Base-by-base conservation (phyloP, 2,888 invertebrate genomes). In the Cyclophora punctaria region DNA sequence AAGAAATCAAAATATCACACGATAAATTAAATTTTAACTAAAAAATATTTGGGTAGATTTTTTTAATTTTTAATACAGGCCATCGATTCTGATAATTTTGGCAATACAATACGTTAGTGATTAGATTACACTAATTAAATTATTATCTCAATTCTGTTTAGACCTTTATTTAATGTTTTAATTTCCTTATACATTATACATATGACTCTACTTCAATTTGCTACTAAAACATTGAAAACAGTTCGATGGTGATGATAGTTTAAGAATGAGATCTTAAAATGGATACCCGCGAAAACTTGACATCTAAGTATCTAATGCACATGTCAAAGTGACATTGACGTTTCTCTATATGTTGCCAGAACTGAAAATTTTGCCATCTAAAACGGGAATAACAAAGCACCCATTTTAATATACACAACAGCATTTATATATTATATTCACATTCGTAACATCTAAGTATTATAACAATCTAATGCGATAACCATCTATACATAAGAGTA, bases 391-490 rank as follows among this genome's bases (percentile, higher is more conserved):
- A 42, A 50, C 41, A 57, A 76, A 80, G 77, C 79, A 78, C 77
- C 78, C 75, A 76, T 65, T 68, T 69, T 62, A 66, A 68, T 74
- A 71, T 71, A 71, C 69, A 75, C 71, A 75, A 77, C 73, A 76
- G 71, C 63, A 41, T 52, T 60, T 69, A 75, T 67, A 69, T 71
- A 68, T 66, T 63, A 73, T 70, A 79, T 72, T 75, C 74, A 79
- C 79, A 80, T 71, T 71, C 73, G 73, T 81, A 77, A 78, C 67
- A 65, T 63, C 75, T 78, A 79, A 73, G 67, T 75, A 54, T 69
- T 59, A 75, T 75, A 83, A 83, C 80, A 75, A 78, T 80, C 75
- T 80, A 82, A 73, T 69, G 69, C 64, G 58, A 67, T 75, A 78
- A 77, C 69, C 73, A 65, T 65, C 72, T 78, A 74, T 78, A 75